Conservation (phyloP, 2,113 vertebrate species). For the Sturnus vulgaris region DNA sequence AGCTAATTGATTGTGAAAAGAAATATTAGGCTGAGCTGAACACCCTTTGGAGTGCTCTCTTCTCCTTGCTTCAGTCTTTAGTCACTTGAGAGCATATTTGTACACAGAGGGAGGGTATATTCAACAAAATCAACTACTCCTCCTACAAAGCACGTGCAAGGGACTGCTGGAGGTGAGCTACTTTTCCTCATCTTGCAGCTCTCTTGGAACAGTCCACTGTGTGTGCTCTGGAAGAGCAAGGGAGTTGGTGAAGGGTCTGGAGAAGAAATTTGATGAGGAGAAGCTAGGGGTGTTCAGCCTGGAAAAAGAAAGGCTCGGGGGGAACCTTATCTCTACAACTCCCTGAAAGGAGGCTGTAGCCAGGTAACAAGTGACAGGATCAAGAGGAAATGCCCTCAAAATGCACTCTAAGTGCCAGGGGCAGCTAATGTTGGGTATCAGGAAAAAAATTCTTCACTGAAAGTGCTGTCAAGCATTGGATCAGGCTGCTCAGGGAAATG, state of each 20-base stretch:
- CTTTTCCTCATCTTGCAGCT: background rate
- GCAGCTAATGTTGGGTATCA: background rate
- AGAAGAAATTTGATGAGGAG: background rate
- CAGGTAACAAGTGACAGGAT: background rate
- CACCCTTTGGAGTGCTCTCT: background rate
- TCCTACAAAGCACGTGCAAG: background rate
- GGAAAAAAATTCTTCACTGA: background rate
- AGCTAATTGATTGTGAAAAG: slow-evolving; percentile 27
- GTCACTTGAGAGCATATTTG: background rate
- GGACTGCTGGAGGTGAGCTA: background rate
- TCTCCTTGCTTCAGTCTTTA: background rate
- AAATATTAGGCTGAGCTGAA: background rate
- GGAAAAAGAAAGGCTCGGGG: background rate
- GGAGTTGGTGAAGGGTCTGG: background rate
- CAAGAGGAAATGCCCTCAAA: background rate
- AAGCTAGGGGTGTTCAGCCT: background rate
- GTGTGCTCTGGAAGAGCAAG: background rate
- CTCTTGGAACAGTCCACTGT: background rate
- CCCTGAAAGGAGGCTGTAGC: background rate
- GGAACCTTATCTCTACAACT: background rate
- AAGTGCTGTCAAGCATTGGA: background rate
- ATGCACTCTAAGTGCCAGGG: background rate
- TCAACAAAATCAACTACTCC: background rate
- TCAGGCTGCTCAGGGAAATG: background rate
- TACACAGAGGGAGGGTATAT: accelerated